Evolutionary conservation across 2,113 vertebrate species (phyloP).

Genomic region (Triplophysa dalaica): DNA sequence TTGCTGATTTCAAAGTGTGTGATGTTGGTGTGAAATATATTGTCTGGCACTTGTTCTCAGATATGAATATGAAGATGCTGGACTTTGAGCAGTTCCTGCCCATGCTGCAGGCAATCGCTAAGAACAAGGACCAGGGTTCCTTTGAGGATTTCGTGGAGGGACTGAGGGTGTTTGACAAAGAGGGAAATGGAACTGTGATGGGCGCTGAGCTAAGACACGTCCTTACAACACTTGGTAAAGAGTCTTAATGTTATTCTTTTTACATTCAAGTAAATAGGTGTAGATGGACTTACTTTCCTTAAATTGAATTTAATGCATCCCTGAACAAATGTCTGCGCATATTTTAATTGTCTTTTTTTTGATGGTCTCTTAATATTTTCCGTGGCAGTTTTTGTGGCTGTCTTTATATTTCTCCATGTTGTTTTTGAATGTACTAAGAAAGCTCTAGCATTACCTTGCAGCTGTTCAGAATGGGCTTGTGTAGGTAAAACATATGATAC

Average conservation of each 20-base stretch:
- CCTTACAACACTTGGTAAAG: slow-evolving; percentile 86
- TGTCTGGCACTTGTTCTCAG: slow-evolving; percentile 62
- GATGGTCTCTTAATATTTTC: too few species aligned
- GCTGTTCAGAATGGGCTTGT: background rate
- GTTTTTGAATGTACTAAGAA: background rate
- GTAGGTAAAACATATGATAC: background rate
- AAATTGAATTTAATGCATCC: too few species aligned
- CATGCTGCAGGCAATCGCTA: slow-evolving; percentile 92
- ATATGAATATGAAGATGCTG: slow-evolving; percentile 89
- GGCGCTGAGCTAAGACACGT: slow-evolving; percentile 78
- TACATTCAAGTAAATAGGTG: too few species aligned
- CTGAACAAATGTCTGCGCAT: background rate
- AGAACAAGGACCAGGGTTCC: slow-evolving; percentile 95
- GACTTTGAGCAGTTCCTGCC: slow-evolving; percentile 96
- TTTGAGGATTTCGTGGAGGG: slow-evolving; percentile 95
- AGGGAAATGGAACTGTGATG: slow-evolving; percentile 91
- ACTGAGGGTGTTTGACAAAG: slow-evolving; percentile 92
- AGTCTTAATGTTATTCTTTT: background rate
- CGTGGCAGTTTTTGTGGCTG: background rate
- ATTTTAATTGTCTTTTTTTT: background rate
- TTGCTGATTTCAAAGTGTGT: background rate
- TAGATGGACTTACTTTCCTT: too few species aligned
- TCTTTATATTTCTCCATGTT: background rate
- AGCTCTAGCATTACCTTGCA: background rate
- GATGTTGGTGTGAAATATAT: background rate